Base-by-base conservation (phyloP, 1,140 invertebrate genomes). In the Coelopa frigida region DNA sequence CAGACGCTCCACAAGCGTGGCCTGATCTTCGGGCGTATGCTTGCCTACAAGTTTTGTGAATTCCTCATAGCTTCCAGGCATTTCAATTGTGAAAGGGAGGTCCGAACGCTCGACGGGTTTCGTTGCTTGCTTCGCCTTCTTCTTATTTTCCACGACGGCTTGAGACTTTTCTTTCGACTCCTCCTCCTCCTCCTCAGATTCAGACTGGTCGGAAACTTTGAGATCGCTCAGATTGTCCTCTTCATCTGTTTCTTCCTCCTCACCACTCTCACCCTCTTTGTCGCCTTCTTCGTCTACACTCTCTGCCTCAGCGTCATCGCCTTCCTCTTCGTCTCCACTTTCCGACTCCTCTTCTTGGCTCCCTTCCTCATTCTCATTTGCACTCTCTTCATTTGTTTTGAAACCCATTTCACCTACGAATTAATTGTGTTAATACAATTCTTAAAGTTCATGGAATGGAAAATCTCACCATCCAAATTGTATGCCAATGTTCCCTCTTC, bases 1-100 rank as follows among this genome's bases (percentile, higher is more conserved):
- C 52, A 94, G 81, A 56, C 89, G 78, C 53, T 89, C 82, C 39
- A 94, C 55, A 8, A 92, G 82, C 6, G 79, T 73, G 3, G 76
- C 70, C 52, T 88, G 83, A 51, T 86, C 76, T 5, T 77, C 67
- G 7, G 76, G 68, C 26, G 73, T 73, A 47, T 81, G 77, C 18
- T 76, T 71, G 36, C 74, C 58, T 26, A 94, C 62, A 33, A 87
- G 55, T 54, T 79, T 68, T 59, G 80, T 63, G 29, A 90, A 76
- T 52, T 77, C 77, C 48, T 85, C 78, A 59, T 83, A 85, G 26
- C 54, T 75, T 24, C 76, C 72, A 17, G 86, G 84, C 50, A 80
- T 78, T 64, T 71, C 60, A 56, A 79, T 86, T n/a, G 78, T 82
- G 47, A 77, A 84, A 1, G 83, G 82, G n/a, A 87, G 59, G 58